Base-by-base conservation (phyloP, 2,888 invertebrate genomes). In the Drosophila suboccidentalis region DNA sequence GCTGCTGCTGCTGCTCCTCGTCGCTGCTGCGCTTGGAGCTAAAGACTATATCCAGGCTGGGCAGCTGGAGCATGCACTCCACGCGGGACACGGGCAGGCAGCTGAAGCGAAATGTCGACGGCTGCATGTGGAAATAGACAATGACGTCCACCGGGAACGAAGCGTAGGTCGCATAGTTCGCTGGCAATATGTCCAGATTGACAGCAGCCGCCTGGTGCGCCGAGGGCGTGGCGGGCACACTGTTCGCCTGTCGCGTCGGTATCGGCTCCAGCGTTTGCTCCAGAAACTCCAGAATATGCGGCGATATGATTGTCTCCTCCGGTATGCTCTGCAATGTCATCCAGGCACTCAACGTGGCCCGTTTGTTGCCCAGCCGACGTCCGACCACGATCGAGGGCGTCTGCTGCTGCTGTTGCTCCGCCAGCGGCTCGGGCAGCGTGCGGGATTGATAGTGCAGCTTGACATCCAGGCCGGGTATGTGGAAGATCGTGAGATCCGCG, bases 91-190 rank as follows among this genome's bases (percentile, higher is more conserved):
- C 97, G 0, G 99, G 99, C 89, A 98, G 94, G 93, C 99, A 99
- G 80, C 97, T 98, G 93, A 99, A 99, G 67, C 99, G 94, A 93
- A 99, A 98, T 0, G 98, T 97, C 61, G 98, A 98, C 0, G 99
- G 98, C 92, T 99, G 98, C 96, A 99, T 98, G 93, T 98, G 97
- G 94, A 99, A 97, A 93, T 98, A 98, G 44, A 99, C 98, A 82
- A 99, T 97, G 26, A 99, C 98, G 93, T 99, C 99, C 0, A 99
- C 98, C 0, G 99, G 99, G 93, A 99, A 99, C 60, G 98, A 98
- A 39, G 97, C 96, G 91, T 97, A 97, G 78, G 96, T 97, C 90
- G 97, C 97, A 92, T 96, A 96, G 0, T 95, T 96, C 86, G 95
- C 95, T 77, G 95, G 94, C 39, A 94, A 93, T n/a, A 93, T 92